A percentile compares a stretch with the other conserved stretches of the same genome.
These are phyloP conservation scores for Syngnathus acus DNA, from an alignment of 2,797 vertebrate species.

Conservation along the genomic window DNA sequence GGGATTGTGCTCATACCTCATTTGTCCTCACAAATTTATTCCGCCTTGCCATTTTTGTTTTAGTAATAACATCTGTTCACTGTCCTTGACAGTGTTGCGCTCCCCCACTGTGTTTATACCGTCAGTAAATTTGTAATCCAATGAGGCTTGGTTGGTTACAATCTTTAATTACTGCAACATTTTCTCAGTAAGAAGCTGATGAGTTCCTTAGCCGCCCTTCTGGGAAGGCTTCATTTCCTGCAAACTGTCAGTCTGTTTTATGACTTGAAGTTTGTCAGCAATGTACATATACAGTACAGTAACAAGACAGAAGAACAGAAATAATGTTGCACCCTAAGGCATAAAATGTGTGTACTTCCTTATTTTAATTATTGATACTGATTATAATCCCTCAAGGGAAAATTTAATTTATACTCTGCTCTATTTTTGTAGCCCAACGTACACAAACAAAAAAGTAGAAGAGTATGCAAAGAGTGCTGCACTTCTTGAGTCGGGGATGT, in stretches of 20 bases:
- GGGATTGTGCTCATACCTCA: slow-evolving; percentile 29
- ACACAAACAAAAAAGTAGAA: too few relatives aligned
- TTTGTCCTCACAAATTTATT: slow-evolving; percentile 19
- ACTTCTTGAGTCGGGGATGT: too few relatives aligned
- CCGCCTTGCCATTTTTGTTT: slow-evolving; percentile 12
- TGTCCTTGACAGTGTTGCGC: slow-evolving; percentile 3
- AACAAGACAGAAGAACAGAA: not conserved
- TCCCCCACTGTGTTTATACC: slow-evolving; percentile 3
- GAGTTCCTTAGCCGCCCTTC: not conserved
- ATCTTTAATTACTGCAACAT: not conserved
- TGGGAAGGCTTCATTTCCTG: not conserved
- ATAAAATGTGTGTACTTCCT: too few relatives aligned
- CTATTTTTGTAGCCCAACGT: too few relatives aligned
- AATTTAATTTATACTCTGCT: too few relatives aligned
- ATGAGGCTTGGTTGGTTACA: slow-evolving; percentile 10
- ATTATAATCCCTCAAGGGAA: too few relatives aligned
- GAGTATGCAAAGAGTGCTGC: too few relatives aligned
- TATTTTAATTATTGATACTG: too few relatives aligned
- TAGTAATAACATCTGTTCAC: not conserved
- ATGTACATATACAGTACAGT: not conserved
- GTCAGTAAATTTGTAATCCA: not conserved
- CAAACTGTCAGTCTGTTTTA: not conserved
- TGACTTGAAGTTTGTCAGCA: not conserved
- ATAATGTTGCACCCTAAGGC: too few relatives aligned
- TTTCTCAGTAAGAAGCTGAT: slow-evolving; percentile 7